Base-by-base conservation (phyloP, 1,140 invertebrate species). In the Solenopsis invicta region DNA sequence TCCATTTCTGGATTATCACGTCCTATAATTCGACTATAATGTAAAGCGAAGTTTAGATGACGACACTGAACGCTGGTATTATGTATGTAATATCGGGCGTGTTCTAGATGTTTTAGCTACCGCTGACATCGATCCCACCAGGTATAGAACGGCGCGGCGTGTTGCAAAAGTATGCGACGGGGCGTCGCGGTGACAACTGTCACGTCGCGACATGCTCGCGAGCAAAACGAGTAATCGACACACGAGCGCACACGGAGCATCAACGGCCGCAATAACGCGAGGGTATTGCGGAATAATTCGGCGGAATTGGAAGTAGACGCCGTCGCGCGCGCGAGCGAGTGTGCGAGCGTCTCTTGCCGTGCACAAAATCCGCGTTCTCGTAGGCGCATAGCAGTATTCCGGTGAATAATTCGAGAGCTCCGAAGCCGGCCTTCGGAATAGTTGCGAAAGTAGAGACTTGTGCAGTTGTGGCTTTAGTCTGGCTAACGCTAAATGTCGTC, bases 61-160 rank as follows among this genome's bases (percentile, higher is more conserved):
- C 24, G 37, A 48, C 34, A 21, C 24, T 45, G 24, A 78, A 34
- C 21, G 56, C 21, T 16, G 21, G 52, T 18, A 48, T 75, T 75
- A 61, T n/a, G 21, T 72, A 45, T 21, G 34, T 45, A 72, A 72
- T 82, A 72, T 3, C n/a, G 56, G 37, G 34, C 13, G 54, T 72
- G 78, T 48, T 74, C 80, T 61, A 82, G 52, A 84, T 75, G 13
- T 84, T 84, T 84, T 50, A 84, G 52, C n/a, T 69, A 67, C 64
- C 37, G n/a, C 5, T 8, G 13, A 75, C 67, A 84, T 84, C 69
- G 80, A 84, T 84, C 52, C 29, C n/a, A 1, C 16, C 10, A 84
- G 37, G 37, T 71, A 21, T 59, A 81, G 50, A 13, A 29, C 29
- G 29, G 29, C 29, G n/a, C 66, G 24, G 4, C 52, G 52, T 82